phyloP scores from a whole-genome alignment of 2,888 invertebrate species.

The Byasa hedistus region DNA sequence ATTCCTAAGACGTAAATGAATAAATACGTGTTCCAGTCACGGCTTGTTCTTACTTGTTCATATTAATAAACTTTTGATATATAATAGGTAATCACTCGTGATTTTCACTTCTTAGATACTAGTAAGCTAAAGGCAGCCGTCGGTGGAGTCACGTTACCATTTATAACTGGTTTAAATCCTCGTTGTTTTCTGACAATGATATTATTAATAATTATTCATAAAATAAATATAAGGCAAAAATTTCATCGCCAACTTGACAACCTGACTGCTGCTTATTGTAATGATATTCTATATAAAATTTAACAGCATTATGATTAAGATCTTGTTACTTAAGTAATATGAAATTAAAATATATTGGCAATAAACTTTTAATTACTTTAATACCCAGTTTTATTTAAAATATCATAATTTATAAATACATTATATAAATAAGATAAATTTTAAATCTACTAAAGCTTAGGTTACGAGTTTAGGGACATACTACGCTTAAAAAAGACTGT shows the following conservation, averaged over 20 bases:
- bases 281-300: constrained; percentile 24
- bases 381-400: not conserved
- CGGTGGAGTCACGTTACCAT: constrained; percentile 78
- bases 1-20: too few relatives aligned
- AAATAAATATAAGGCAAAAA: constrained; percentile 32
- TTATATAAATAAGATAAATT: too few relatives aligned
- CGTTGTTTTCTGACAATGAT: constrained; percentile 34
- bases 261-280: constrained; percentile 52
- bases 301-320: constrained; percentile 14
- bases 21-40: too few relatives aligned
- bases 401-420: not conserved
- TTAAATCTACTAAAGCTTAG: too few relatives aligned
- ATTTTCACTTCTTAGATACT: constrained; percentile 46
- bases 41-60: not conserved
- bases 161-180: constrained; percentile 44
- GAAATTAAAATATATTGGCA: constrained; percentile 10
- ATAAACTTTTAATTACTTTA: constrained; percentile 15
- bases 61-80: constrained; percentile 7
- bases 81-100: constrained; percentile 34
- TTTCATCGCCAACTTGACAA: constrained; percentile 50
- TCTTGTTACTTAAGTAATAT: constrained; percentile 6
- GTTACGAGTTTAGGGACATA: too few relatives aligned
- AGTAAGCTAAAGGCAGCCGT: constrained; percentile 69
- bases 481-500: too few relatives aligned
- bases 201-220: constrained; percentile 31